A percentile compares a stretch with the other conserved stretches of the same genome.
Conservation (phyloP, 2,113 vertebrate genomes). For the Equus quagga region DNA sequence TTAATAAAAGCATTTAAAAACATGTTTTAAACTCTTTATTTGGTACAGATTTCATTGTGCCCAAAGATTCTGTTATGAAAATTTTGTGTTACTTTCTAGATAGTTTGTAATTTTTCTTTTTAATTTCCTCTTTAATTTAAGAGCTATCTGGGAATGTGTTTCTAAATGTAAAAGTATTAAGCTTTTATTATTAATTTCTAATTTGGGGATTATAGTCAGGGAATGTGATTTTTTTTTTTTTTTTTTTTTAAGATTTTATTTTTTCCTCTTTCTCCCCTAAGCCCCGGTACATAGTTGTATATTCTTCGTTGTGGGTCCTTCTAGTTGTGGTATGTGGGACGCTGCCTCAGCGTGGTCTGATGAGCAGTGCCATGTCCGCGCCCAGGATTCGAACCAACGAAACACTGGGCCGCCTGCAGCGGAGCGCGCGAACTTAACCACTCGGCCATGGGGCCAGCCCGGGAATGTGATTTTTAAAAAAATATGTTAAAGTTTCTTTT, state of each 20-base stretch:
- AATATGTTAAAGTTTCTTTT: neutral
- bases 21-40: neutral
- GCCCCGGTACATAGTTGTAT: no score
- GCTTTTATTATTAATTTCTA: neutral
- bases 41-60: neutral
- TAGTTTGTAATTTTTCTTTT: neutral
- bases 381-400: no score
- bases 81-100: neutral
- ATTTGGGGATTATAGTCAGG: neutral
- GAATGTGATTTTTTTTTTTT: neutral
- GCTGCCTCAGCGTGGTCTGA: no score
- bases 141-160: neutral
- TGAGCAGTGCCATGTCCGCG: no score
- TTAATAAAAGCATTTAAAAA: neutral
- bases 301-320: no score
- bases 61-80: neutral
- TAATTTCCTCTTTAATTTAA: neutral
- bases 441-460: no score
- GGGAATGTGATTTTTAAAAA: neutral
- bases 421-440: no score
- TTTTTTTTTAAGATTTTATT: no score
- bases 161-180: neutral
- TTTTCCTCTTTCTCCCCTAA: no score
- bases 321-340: no score
- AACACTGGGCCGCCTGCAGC: no score